Evolutionary conservation across 53 echinoderm and acorn worm genomes (phyloP), one percentile per base, ranked within the genome.

Genomic region (Arbacia lixula): DNA sequence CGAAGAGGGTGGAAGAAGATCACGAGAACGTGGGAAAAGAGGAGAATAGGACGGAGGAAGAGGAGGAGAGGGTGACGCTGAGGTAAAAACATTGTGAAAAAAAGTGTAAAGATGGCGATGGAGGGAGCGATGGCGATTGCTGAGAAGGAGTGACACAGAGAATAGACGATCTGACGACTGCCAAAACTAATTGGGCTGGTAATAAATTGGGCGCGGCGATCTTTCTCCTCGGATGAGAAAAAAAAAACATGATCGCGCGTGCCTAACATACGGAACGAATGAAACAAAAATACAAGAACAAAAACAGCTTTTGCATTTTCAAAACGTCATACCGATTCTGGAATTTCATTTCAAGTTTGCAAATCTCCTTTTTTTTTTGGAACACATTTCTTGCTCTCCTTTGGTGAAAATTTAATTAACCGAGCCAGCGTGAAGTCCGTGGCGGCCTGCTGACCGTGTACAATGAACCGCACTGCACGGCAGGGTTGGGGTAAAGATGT

Each of bases 341-440:
- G 77, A 58, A 77, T 77, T 39, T 29, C 77, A 56, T 77, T 77
- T 36, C 56, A 58, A 57, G 55, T 57, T 77, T 58, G 35, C 60
- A 77, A 77, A 57, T 37, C 35, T 77, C 58, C 55, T 58, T 35
- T 56, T 56, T 36, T 25, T 77, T 77, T 58, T 29, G 20, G 32
- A 81, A 31, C 46, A 63, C 50, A 63, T 63, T 63, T 50, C 82
- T 51, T 81, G 82, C 46, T 41, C 82, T 81, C 64, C 62, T 81
- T 81, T 81, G 49, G 82, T 49, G 82, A 81, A 81, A 81, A 81
- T 81, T 81, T 81, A 81, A 81, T 81, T 81, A 81, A 81, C 82
- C 82, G 51, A 64, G 30, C n/a, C 82, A 81, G 82, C 82, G 36
- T 24, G 79, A 64, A 21, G 52, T 31, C 63, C 28, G 9, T 2